Conservation (phyloP, 2,888 invertebrate genomes). For the Congeria kusceri region DNA sequence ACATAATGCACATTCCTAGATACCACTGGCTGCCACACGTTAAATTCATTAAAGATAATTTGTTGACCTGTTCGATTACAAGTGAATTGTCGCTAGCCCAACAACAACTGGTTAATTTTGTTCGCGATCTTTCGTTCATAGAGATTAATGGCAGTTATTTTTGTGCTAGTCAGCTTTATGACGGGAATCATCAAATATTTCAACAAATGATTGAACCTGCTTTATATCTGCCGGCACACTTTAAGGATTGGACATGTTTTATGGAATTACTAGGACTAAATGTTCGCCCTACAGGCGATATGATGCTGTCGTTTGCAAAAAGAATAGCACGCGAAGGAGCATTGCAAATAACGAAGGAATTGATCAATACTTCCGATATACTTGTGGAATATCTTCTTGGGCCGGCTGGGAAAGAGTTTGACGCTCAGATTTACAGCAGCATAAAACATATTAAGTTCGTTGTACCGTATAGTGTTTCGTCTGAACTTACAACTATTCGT, state of each 20-base stretch:
- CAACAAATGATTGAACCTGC: slow-evolving; percentile 15
- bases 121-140: slow-evolving; percentile 25
- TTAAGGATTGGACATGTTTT: slow-evolving; percentile 42
- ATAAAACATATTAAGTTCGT: no score
- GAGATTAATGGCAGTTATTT: background rate
- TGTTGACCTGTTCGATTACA: background rate
- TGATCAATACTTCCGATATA: background rate
- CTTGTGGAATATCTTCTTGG: slow-evolving; percentile 15
- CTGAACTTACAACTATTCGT: background rate
- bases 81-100: background rate
- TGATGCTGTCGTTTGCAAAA: slow-evolving; percentile 49
- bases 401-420: background rate
- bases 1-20: background rate
- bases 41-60: slow-evolving; percentile 14
- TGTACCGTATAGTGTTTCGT: background rate
- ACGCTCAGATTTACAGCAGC: background rate
- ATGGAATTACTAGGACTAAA: slow-evolving; percentile 52
- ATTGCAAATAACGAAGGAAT: background rate
- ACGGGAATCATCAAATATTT: slow-evolving; percentile 26
- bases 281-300: slow-evolving; percentile 18
- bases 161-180: slow-evolving; percentile 25
- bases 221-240: slow-evolving; percentile 42
- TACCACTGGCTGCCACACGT: slow-evolving; percentile 11
- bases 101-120: background rate
- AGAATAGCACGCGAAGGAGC: slow-evolving; percentile 17